Evolutionary conservation across 2,113 vertebrate species (phyloP), one percentile per base, ranked within the genome.

Genomic region (Cochlearius cochlearius): DNA sequence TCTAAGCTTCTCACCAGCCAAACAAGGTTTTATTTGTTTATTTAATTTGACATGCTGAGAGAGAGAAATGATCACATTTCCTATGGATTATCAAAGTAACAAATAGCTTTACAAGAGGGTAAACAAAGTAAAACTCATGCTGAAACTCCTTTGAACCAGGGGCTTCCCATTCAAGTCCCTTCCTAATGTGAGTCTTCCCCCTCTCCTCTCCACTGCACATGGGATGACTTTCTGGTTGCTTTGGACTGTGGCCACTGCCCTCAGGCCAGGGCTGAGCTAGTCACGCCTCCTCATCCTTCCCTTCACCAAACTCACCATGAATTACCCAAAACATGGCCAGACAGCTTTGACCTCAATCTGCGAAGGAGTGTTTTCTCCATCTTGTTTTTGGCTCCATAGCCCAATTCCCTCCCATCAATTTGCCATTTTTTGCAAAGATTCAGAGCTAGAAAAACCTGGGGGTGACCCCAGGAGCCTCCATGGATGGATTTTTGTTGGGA

Each of bases 11-110:
- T 97, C 96, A 75, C 83, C 96, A 96, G 79, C 90, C 96, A 97
- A 96, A 94, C 81, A 97, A 93, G 69, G 91, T 96, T 97, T 96
- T 97, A 96, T 97, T 97, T 97, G 96, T 97, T 97, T 97, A 93
- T 97, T 97, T 97, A 97, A 98, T 97, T 97, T 96, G 97, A 97
- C 96, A 93, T 76, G 91, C 85, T 2, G 8, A 84, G 82, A 97
- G 82, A 97, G 79, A 97, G 91, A 96, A 97, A 97, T 94, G 77
- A 97, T 97, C 94, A 79, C 21, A 47, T 97, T 98, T 97, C 96
- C 95, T 95, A 96, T 96, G 95, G 96, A 98, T 98, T 98, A 97
- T 94, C 50, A 0, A 96, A 96, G 92, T 93, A 93, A 97, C 94
- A 96, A 97, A 93, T 88, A 96, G 95, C 93, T 91, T 96, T 95